These are phyloP conservation scores for Portevinia maculata DNA, from an alignment of 2,888 invertebrate species.

Conservation along the genomic window DNA sequence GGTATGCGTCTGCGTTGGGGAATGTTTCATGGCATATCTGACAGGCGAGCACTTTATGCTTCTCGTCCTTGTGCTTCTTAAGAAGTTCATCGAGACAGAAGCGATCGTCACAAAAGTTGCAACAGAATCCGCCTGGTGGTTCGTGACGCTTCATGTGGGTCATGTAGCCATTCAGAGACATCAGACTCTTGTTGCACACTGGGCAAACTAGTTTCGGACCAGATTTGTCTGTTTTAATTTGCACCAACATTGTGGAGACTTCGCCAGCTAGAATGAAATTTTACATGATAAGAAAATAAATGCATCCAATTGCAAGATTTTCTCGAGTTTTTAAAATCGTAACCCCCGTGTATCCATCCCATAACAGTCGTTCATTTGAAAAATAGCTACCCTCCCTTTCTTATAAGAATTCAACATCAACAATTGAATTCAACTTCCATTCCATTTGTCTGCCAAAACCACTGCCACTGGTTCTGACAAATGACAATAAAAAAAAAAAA, in stretches of 20 bases:
- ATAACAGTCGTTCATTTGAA: no score
- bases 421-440: no score
- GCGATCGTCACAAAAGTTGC: conserved; percentile 80
- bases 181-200: conserved; percentile 79
- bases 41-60: conserved; percentile 80
- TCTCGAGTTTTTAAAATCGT: no score
- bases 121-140: conserved; percentile 81
- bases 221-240: conserved; percentile 80
- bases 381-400: no score
- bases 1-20: conserved; percentile 79
- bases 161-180: conserved; percentile 80
- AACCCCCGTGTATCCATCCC: no score
- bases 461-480: neutral
- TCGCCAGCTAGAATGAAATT: conserved; percentile 2
- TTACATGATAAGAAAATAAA: neutral
- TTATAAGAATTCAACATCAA: no score
- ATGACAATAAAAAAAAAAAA: neutral
- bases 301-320: no score
- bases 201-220: conserved; percentile 81
- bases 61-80: conserved; percentile 78
- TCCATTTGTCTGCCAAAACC: neutral
- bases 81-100: conserved; percentile 79
- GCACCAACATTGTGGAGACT: conserved; percentile 77
- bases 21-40: conserved; percentile 80
- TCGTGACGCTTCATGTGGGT: conserved; percentile 82